Base-by-base conservation (phyloP, 2,113 vertebrate genomes). In the Strix uralensis region DNA sequence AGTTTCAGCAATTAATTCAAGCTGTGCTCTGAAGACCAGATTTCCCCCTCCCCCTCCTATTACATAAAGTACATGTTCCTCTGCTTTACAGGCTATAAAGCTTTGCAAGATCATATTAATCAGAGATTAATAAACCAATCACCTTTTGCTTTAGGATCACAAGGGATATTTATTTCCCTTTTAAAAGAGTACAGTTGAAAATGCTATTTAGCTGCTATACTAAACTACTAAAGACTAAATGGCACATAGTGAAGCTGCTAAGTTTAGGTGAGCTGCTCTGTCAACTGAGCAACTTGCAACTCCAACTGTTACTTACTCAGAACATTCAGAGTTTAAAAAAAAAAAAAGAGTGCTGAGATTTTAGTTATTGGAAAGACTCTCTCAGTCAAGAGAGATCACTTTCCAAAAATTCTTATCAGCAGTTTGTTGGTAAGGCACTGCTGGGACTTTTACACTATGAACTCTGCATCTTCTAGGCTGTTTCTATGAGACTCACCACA, bases 1-100 rank as follows among this genome's bases (percentile, higher is more conserved):
- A 88, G 95, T 88, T 92, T 81, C 95, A 94, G 69, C 75, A 86
- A 92, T 88, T 92, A 86, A 61, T 92, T 88, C 75, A 91, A 94
- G 89, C 66, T 77, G 75, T 49, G 62, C 49, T 61, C 79, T 69
- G 32, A 74, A 92, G 74, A 90, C 38, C 47, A 88, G 70, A 67
- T 82, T 86, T 71, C 22, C 16, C 69, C 82, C 47, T 81, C 70
- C 52, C 51, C 47, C 83, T 79, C 23, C 3, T 42, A 30, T 80
- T 86, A 86, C 40, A 91, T n/a, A 52, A 67, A 66, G 58, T 46
- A 34, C 38, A 55, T 4, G 3, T 36, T 80, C 52, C 83, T 83
- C 67, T 88, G 65, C 61, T 75, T 67, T 49, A 18, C 52, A 80
- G 62, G n/a, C 22, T 63, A n/a, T 18, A 67, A 67, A 83, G 58